These are phyloP conservation scores for Helostoma temminkii DNA, from an alignment of 2,797 vertebrate genomes.

Conservation along the genomic window DNA sequence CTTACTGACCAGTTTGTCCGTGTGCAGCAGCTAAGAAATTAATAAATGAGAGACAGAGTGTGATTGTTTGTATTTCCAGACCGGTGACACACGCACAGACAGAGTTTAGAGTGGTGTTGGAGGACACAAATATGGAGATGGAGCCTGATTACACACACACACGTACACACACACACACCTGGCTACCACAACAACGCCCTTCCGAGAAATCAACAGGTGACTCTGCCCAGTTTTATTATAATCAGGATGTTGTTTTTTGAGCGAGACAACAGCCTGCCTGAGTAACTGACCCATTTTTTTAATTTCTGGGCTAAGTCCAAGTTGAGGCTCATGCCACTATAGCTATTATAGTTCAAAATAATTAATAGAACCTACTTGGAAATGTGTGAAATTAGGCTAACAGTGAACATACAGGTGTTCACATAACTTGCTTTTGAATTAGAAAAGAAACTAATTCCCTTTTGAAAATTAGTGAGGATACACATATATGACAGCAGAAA, in stretches of 20 bases:
- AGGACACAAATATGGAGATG: neutral
- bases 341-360: neutral
- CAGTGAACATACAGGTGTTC: too few species aligned
- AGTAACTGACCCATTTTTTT: neutral
- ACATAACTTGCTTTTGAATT: too few species aligned
- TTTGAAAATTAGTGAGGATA: too few species aligned
- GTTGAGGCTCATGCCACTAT: neutral
- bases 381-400: too few species aligned
- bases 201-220: constrained; percentile 58
- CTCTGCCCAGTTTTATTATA: constrained; percentile 30
- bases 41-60: constrained; percentile 47
- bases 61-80: constrained; percentile 56
- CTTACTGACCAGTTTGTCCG: constrained; percentile 55
- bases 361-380: too few species aligned
- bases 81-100: constrained; percentile 53
- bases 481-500: too few species aligned
- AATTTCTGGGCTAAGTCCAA: neutral
- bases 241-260: constrained; percentile 27
- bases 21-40: constrained; percentile 57
- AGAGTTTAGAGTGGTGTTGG: neutral
- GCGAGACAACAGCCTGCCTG: constrained; percentile 11
- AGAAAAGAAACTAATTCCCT: too few species aligned
- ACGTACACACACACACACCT: constrained; percentile 43
- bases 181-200: constrained; percentile 39
- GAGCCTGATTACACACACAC: constrained; percentile 33